Evolutionary conservation across 1,140 invertebrate species (phyloP).

Genomic region (Cyclargus thomasi): DNA sequence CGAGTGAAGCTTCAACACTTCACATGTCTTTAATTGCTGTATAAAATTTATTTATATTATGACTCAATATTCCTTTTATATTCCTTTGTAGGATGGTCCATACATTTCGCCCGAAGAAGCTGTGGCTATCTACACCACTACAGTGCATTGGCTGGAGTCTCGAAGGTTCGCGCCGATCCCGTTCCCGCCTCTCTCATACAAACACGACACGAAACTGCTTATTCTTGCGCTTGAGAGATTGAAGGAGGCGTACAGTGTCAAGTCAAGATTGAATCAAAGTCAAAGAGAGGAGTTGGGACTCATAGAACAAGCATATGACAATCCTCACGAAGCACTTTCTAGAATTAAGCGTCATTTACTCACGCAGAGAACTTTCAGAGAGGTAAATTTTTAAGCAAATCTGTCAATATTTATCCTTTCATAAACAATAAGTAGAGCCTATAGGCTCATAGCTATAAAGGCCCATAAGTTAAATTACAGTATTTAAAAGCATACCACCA

Average conservation of each 20-base stretch:
- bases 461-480: too few species aligned
- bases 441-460: too few species aligned
- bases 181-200: slow-evolving; percentile 99
- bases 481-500: too few species aligned
- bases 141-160: slow-evolving; percentile 99
- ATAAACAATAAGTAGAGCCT: too few species aligned
- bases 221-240: slow-evolving; percentile 97
- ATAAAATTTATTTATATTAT: too few species aligned
- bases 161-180: slow-evolving; percentile 98
- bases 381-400: slow-evolving; percentile 77
- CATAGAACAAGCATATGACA: slow-evolving; percentile 99
- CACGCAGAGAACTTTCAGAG: slow-evolving; percentile 98
- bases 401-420: too few species aligned
- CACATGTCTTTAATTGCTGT: too few species aligned
- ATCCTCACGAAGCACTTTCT: slow-evolving; percentile 98
- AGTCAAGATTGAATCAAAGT: slow-evolving; percentile 98
- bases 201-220: slow-evolving; percentile 98
- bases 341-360: slow-evolving; percentile 99
- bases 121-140: slow-evolving; percentile 99
- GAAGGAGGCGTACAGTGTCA: slow-evolving; percentile 99
- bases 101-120: slow-evolving; percentile 99
- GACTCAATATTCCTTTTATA: slow-evolving; percentile 16
- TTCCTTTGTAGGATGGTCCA: slow-evolving; percentile 88
- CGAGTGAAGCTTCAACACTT: too few species aligned
- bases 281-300: slow-evolving; percentile 98